Conservation (phyloP, 2,113 vertebrate genomes). For the Odontophorus gujanensis region DNA sequence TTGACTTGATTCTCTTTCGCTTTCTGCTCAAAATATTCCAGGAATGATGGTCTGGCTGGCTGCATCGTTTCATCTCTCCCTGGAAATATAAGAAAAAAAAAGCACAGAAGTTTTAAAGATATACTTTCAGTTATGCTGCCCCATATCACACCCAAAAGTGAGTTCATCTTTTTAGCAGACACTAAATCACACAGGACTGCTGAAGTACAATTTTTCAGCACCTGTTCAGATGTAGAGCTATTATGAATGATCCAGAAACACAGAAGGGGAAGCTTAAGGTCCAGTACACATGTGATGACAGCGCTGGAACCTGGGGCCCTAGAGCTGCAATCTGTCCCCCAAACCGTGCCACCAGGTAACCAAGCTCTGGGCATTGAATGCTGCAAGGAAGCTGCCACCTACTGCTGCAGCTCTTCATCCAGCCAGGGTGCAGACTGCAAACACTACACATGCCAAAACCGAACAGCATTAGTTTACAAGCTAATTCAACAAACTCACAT, state of each 20-base stretch:
- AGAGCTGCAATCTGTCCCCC: neutral
- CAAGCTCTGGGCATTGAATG: accelerated
- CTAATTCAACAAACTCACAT: neutral
- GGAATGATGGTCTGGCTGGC: slow-evolving; percentile 91
- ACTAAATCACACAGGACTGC: neutral
- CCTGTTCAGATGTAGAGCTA: neutral
- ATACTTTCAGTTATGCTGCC: neutral
- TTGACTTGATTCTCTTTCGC: slow-evolving; percentile 89
- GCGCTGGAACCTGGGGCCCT: neutral
- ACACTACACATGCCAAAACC: neutral
- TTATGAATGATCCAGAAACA: neutral
- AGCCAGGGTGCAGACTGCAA: neutral
- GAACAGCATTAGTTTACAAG: neutral
- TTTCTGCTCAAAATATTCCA: slow-evolving; percentile 97
- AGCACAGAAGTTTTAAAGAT: neutral
- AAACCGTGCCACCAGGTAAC: neutral
- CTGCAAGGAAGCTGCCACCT: neutral
- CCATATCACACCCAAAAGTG: neutral
- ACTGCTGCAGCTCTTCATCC: neutral
- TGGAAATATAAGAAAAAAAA: slow-evolving; percentile 61
- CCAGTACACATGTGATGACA: neutral
- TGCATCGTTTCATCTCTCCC: slow-evolving; percentile 90
- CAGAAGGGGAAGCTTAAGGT: neutral
- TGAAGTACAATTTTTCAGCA: neutral
- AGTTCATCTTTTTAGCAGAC: slow-evolving; percentile 28